Percentiles rank a stretch among this genome's conserved stretches.
These are phyloP conservation scores for Drosophila multiciliata DNA, from an alignment of 2,888 invertebrate species.

Conservation along the genomic window DNA sequence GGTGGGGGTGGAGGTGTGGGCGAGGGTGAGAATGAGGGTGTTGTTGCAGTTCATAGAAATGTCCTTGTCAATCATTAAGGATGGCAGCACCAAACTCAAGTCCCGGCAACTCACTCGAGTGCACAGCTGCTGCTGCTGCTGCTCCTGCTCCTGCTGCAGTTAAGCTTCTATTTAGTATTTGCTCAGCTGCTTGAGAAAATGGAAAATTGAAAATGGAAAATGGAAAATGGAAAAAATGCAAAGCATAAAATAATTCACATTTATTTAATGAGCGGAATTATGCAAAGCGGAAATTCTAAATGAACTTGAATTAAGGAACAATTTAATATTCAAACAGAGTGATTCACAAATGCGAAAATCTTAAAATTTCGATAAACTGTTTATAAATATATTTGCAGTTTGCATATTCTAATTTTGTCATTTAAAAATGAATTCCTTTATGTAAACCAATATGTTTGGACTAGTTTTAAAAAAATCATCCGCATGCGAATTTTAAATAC, in stretches of 20 bases:
- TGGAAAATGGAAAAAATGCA: background rate
- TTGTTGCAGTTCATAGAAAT: constrained; percentile 22
- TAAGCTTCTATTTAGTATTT: background rate
- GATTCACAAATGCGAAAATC: background rate
- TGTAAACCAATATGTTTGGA: background rate
- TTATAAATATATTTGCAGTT: background rate
- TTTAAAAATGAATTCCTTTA: background rate
- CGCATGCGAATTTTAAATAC: too few species aligned
- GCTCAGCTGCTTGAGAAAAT: background rate
- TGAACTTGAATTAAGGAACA: background rate
- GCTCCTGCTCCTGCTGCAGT: background rate
- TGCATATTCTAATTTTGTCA: background rate
- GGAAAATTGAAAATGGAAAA: background rate
- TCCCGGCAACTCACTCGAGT: constrained; percentile 25
- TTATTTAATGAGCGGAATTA: background rate
- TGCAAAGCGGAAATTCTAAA: background rate
- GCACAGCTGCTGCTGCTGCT: constrained; percentile 27
- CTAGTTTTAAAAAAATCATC: background rate
- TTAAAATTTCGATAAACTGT: background rate
- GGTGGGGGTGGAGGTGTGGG: background rate
- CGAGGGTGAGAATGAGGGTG: background rate
- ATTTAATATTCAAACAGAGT: background rate
- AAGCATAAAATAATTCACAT: background rate
- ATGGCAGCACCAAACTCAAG: constrained; percentile 14
- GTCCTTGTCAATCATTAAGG: constrained; percentile 18